Evolutionary conservation across 2,113 vertebrate species (phyloP), one percentile per base, ranked within the genome.

Genomic region (Pachyramphus minor): DNA sequence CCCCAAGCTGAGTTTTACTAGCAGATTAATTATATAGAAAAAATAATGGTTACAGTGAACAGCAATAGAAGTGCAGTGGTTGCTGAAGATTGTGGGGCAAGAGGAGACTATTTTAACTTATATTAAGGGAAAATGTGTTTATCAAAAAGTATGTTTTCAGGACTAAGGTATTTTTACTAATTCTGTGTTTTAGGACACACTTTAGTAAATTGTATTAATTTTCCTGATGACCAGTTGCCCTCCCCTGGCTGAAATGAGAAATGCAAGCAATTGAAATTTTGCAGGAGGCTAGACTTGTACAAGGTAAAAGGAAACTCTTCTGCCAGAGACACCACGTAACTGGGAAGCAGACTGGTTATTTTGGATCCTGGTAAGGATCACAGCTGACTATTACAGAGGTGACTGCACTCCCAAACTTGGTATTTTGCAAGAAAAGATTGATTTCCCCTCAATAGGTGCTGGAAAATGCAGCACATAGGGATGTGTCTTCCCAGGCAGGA

Each of bases 191-290:
- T 47, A 25, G 5, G 30, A 14, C 45, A 47, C 6, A 5, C 14
- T 41, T 62, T 30, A 52, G 39, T 8, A 8, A 78, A 28, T 6
- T 0, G 39, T 52, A 12, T 18, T 45, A 7, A 12, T 31, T 93
- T 93, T 90, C 83, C 62, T 92, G 86, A 28, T 78, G 53, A 33
- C 14, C 58, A 18, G 33, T 75, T 84, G 95, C 96, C 96, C 94
- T 92, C 96, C 41, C 2, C 37, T 95, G 96, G 92, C 25, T 82
- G 33, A 77, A 62, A 27, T 64, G n/a, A 94, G 88, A 94, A 93
- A 69, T 90, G 86, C 95, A 95, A 62, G 33, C n/a, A 52, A 33
- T 4, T 35, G 44, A 24, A 44, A 30, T 44, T 72, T 37, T 44
- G 27, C 79, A 5, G 37, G 39, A 27, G 28, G 7, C 11, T 39